These are phyloP conservation scores for Molorchus minor DNA, from an alignment of 2,888 invertebrate species.

Conservation along the genomic window DNA sequence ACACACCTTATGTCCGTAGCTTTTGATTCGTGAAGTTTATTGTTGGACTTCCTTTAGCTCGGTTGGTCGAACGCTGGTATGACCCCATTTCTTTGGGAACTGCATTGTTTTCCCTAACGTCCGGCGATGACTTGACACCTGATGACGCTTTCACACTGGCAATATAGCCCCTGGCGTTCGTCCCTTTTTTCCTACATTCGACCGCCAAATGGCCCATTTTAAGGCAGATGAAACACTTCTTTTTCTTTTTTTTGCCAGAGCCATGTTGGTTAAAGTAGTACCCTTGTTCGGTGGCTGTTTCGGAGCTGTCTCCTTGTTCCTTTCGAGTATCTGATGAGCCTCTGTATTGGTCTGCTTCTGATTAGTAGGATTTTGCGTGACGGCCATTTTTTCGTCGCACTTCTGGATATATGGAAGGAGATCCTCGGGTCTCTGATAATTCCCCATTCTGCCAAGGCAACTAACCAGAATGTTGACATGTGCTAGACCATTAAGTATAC, in stretches of 20 bases:
- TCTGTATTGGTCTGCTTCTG: not conserved
- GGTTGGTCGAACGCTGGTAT: no score
- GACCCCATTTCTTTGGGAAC: no score
- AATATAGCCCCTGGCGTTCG: no score
- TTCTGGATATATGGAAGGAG: constrained; percentile 4
- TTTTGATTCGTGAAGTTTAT: no score
- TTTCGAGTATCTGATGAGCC: not conserved
- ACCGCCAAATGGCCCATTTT: not conserved
- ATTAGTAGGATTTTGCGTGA: not conserved
- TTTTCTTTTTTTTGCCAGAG: not conserved
- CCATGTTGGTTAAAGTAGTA: not conserved
- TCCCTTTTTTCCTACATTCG: not conserved
- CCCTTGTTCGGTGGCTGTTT: not conserved
- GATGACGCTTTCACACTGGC: no score
- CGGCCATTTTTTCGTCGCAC: constrained; percentile 5
- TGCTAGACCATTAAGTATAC: not conserved
- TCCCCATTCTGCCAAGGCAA: constrained; percentile 9
- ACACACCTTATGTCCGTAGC: no score
- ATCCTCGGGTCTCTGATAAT: constrained; percentile 6
- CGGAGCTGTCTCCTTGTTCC: not conserved
- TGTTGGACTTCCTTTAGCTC: not conserved
- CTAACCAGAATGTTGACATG: not conserved
- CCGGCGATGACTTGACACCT: no score
- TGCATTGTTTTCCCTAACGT: no score
- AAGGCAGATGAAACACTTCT: not conserved